Conservation (phyloP, 2,888 invertebrate species). For the Synanthedon myopaeformis region DNA sequence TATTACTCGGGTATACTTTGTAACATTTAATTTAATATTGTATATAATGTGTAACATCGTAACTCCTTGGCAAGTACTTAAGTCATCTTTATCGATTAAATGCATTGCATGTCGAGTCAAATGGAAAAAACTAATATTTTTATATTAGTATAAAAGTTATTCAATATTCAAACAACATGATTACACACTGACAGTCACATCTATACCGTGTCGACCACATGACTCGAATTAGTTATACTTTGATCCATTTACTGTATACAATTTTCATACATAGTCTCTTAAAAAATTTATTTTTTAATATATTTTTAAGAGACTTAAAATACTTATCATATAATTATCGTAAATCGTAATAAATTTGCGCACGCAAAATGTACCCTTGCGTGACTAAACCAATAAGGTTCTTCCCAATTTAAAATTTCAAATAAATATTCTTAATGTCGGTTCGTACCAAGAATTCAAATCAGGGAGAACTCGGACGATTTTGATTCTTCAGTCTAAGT, state of each 20-base stretch:
- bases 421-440: background rate
- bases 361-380: constrained; percentile 7
- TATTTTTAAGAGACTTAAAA: too few species aligned
- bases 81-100: too few species aligned
- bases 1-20: too few species aligned
- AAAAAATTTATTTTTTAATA: too few species aligned
- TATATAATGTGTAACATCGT: too few species aligned
- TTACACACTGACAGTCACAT: constrained; percentile 41
- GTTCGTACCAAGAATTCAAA: background rate
- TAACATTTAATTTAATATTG: too few species aligned
- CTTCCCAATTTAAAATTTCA: constrained; percentile 1
- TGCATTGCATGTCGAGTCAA: too few species aligned
- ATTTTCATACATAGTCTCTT: too few species aligned
- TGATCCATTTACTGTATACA: background rate
- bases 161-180: constrained; percentile 35
- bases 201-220: constrained; percentile 25
- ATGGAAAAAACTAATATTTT: too few species aligned
- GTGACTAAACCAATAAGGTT: constrained; percentile 3
- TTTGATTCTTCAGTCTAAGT: too few species aligned
- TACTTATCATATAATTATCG: background rate
- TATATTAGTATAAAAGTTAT: constrained; percentile 26
- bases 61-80: too few species aligned
- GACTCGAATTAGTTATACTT: constrained; percentile 7
- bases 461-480: too few species aligned
- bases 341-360: background rate